These are phyloP conservation scores for Serripes groenlandicus DNA, from an alignment of 2,888 invertebrate species.

Conservation along the genomic window DNA sequence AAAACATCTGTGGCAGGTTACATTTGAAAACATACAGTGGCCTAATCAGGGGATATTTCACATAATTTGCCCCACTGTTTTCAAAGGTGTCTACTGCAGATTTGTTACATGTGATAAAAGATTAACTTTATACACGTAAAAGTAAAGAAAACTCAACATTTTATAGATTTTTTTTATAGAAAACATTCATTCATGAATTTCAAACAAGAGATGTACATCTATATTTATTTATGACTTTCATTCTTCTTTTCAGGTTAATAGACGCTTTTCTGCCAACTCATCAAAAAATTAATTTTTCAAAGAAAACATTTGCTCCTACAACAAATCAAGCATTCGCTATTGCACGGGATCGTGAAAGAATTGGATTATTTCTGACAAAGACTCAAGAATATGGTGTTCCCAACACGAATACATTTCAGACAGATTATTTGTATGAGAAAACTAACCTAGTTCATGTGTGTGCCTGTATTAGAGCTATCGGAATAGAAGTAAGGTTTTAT, in stretches of 20 bases:
- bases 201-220: too few species aligned
- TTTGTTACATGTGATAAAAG: too few species aligned
- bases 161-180: too few species aligned
- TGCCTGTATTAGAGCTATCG: conserved; percentile 77
- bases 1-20: too few species aligned
- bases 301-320: conserved; percentile 71
- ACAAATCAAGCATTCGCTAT: conserved; percentile 69
- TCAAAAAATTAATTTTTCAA: conserved; percentile 70
- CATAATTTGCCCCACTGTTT: too few species aligned
- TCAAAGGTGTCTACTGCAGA: too few species aligned
- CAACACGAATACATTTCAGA: conserved; percentile 76
- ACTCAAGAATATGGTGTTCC: conserved; percentile 76
- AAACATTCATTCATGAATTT: too few species aligned
- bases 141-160: too few species aligned
- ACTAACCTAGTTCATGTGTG: conserved; percentile 80
- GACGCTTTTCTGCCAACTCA: conserved; percentile 68
- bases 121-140: too few species aligned
- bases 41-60: too few species aligned
- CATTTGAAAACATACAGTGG: too few species aligned
- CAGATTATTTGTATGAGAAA: conserved; percentile 80
- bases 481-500: conserved; percentile 78
- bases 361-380: conserved; percentile 74
- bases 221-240: too few species aligned
- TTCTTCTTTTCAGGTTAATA: conserved; percentile 71
- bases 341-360: conserved; percentile 76